These are phyloP conservation scores for Paguma larvata DNA, from an alignment of 2,797 vertebrate genomes.

Conservation along the genomic window DNA sequence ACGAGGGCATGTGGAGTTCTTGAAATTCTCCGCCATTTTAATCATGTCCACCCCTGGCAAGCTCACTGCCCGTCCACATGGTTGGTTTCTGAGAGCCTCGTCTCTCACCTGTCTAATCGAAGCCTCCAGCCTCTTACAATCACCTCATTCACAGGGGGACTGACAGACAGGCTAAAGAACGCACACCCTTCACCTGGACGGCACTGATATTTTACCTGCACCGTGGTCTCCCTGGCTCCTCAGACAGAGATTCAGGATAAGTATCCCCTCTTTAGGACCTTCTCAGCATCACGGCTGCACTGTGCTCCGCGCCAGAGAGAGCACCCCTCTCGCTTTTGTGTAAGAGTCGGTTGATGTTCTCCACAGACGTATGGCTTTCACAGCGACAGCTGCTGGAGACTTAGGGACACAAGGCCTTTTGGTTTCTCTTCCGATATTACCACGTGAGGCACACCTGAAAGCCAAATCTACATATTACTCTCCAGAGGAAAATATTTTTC, in stretches of 20 bases:
- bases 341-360: background rate
- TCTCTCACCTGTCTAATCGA: background rate
- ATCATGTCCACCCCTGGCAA: background rate
- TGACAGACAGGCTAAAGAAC: background rate
- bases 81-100: background rate
- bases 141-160: background rate
- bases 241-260: background rate
- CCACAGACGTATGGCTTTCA: background rate
- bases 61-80: background rate
- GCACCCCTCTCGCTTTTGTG: no score
- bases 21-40: background rate
- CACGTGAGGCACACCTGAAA: background rate
- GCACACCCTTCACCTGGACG: background rate
- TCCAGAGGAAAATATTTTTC: background rate
- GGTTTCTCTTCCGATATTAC: background rate
- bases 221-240: background rate
- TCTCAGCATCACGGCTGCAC: background rate
- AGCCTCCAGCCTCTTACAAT: background rate
- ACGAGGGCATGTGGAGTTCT: background rate
- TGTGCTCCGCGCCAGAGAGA: no score
- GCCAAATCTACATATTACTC: background rate
- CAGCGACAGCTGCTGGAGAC: background rate
- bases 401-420: background rate
- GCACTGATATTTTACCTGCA: no score
- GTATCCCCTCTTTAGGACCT: background rate